Evolutionary conservation across 2,113 vertebrate species (phyloP), one percentile per base, ranked within the genome.

Genomic region (Abramis brama): DNA sequence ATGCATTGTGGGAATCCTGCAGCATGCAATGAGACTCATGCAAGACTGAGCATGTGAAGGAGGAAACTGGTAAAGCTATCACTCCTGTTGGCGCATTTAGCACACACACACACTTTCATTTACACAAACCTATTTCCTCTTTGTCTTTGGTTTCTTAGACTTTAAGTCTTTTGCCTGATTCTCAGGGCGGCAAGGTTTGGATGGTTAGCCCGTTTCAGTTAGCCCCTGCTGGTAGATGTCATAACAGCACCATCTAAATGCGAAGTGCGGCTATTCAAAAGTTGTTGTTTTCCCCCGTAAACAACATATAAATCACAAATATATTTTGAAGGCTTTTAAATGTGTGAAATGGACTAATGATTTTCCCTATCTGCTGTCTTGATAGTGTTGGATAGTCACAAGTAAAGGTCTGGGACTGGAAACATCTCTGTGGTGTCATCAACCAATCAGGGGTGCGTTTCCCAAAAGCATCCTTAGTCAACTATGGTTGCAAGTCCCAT

Each of bases 1-100:
- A 83, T 82, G 79, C 71, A 60, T 85, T 82, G 13, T 88, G 85
- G 68, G 68, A 74, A 6, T 47, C 39, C 52, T 80, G 66, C 52
- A 71, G 66, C 76, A 55, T 85, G 75, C 50, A 79, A 7, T 79
- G 60, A 57, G 47, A n/a, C 70, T 74, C 70, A 76, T 27, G 74
- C 85, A 82, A 82, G 57, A 82, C 62, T 78, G 66, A 77, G 23
- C 73, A 59, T 52, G 82, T 21, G n/a, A 78, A 77, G 43, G 47
- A 25, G 81, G 57, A 73, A 71, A 59, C 80, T 78, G 60, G 21
- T 39, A 50, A 71, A 75, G 25, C 30, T 1, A 11, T 12, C 59
- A 47, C 13, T 64, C 0, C 43, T 23, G 19, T 23, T 12, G 50
- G 30, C 19, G 10, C 36, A 43, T 6, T 11, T 15, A 10, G 9